Conservation (phyloP, 2,797 vertebrate genomes). For the Meda fulgida region DNA sequence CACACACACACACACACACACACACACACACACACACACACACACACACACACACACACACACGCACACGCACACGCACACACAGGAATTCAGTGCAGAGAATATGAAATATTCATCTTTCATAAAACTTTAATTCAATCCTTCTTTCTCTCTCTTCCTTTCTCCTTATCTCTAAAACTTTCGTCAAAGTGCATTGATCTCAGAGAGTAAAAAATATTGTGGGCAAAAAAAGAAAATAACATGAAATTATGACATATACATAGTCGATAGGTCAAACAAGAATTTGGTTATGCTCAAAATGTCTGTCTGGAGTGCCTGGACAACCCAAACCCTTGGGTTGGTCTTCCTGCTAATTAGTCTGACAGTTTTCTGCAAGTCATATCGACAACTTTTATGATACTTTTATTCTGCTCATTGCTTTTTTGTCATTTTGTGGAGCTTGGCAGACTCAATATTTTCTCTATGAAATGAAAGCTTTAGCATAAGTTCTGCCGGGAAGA, state of each 20-base stretch:
- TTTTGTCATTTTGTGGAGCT: neutral
- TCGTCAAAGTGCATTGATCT: conserved; percentile 53
- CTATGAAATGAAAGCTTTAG: no score
- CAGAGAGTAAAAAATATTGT: conserved; percentile 49
- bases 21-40: no score
- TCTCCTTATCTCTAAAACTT: conserved; percentile 49
- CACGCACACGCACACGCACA: conserved; percentile 15
- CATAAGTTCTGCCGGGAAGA: no score
- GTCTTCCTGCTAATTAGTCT: neutral
- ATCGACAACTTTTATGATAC: neutral
- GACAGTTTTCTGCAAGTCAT: neutral
- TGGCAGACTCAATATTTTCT: neutral
- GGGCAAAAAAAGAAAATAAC: neutral
- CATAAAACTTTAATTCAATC: conserved; percentile 92
- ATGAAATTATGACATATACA: conserved; percentile 45
- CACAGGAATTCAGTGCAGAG: conserved; percentile 82
- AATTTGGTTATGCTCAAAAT: neutral
- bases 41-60: no score
- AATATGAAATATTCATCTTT: conserved; percentile 94
- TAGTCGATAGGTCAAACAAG: neutral
- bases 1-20: no score
- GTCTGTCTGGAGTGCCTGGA: neutral
- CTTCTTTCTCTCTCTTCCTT: conserved; percentile 71
- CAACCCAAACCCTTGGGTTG: neutral
- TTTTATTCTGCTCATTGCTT: neutral